Base-by-base conservation (phyloP, 2,888 invertebrate species). In the Stenichneumon culpator region DNA sequence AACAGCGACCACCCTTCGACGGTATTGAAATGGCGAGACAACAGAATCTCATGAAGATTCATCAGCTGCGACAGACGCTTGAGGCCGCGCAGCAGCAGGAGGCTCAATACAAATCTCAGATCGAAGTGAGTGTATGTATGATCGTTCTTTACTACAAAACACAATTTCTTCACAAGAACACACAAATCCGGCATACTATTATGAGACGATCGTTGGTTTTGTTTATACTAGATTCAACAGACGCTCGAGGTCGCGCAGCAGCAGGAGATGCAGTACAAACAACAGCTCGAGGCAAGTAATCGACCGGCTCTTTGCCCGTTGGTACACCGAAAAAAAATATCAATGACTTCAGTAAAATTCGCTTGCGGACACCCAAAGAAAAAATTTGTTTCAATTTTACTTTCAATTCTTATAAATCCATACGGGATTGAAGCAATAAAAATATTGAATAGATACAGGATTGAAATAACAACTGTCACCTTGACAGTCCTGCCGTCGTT, bases 1-100 rank as follows among this genome's bases (percentile, higher is more conserved):
- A 91, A 87, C 94, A 83, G 93, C 93, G 89, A 93, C 95, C 92
- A 89, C 95, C 87, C 92, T 92, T 92, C 67, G 95, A 96, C 90
- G 96, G 96, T 16, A 93, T 97, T 3, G 97, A 97, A 91, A 96
- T 96, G 3, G 97, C 97, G 19, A 94, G 97, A 0, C 97, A 97
- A 89, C 97, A 97, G 92, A 97, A 97, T 94, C 93, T 97, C 81
- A 95, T 97, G 91, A 97, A 97, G 94, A 97, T 97, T 72, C 95
- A 96, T 89, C 96, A 97, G 88, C 93, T 97, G 82, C 96, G 97
- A 89, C 97, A 97, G 93, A 97, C 97, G 0, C 93, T 97, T 83
- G 97, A 97, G 92, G 97, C 97, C 0, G 97, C 97, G 0, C 97
- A 97, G 87, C 97, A 97, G 90, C 96, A 96, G 91, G 96, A 96